Conservation (phyloP, 2,888 invertebrate species). For the Ichneumon xanthorius region DNA sequence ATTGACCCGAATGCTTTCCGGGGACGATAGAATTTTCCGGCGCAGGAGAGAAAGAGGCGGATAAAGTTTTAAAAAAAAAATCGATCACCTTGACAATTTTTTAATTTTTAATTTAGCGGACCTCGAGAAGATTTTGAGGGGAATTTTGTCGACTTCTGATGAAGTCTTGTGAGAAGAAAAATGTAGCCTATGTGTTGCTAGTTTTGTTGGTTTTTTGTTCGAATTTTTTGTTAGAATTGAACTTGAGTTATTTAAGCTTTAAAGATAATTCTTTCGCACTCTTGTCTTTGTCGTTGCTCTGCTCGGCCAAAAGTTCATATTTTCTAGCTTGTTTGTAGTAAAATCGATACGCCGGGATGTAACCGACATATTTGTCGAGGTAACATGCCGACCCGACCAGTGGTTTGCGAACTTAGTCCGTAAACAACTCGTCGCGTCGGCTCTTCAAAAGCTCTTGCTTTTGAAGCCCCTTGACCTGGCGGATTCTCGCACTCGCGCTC, state of each 20-base stretch:
- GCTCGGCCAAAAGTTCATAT: not conserved
- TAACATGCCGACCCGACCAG: no score
- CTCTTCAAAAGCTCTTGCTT: no score
- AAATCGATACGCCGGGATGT: not conserved
- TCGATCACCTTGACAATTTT: not conserved
- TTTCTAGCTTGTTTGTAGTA: not conserved
- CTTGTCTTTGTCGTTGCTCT: not conserved
- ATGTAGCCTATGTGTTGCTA: not conserved
- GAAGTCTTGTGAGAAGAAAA: not conserved
- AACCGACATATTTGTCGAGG: not conserved
- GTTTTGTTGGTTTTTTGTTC: not conserved
- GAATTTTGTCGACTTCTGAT: no score
- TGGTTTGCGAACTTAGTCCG: no score
- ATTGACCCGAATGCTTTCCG: not conserved
- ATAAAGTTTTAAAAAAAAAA: not conserved
- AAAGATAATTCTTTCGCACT: not conserved
- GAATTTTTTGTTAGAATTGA: not conserved
- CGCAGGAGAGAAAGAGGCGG: not conserved
- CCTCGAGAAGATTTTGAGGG: no score
- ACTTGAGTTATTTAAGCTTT: not conserved
- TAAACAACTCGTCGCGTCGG: no score
- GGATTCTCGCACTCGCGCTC: no score
- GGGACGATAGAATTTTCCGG: constrained; percentile 3
- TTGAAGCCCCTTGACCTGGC: no score
- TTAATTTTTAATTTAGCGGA: no score